Percentiles rank a stretch among this genome's conserved stretches.
phyloP scores from a whole-genome alignment of 1,140 invertebrate genomes.

The Tribolium castaneum region DNA sequence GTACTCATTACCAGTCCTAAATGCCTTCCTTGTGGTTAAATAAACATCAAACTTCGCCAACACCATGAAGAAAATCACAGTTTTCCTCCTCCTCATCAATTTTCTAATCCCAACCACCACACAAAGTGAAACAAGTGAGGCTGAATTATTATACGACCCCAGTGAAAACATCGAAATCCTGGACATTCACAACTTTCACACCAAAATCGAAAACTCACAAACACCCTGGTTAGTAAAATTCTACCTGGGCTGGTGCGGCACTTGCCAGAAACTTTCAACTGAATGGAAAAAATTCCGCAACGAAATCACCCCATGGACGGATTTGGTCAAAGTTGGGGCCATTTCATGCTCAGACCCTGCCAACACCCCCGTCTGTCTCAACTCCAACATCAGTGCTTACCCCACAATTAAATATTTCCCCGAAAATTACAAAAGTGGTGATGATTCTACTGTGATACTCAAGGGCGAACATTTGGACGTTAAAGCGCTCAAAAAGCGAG shows the following conservation, averaged over 20 bases:
- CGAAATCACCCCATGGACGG: not conserved
- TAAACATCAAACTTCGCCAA: no score
- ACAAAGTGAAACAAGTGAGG: not conserved
- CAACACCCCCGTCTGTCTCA: not conserved
- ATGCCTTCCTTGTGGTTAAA: no score
- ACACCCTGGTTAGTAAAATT: not conserved
- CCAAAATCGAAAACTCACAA: not conserved
- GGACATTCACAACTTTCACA: not conserved
- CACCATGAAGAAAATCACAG: not conserved
- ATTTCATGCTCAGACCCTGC: not conserved
- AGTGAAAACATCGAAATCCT: not conserved
- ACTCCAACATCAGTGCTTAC: not conserved
- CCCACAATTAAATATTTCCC: not conserved
- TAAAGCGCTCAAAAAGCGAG: slow-evolving; percentile 52
- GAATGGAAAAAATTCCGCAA: not conserved
- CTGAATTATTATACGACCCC: not conserved
- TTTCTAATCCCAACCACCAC: not conserved
- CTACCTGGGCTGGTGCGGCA: not conserved
- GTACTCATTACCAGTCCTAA: no score
- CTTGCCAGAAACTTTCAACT: not conserved
- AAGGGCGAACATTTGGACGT: slow-evolving; percentile 64
- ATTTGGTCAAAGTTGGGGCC: not conserved
- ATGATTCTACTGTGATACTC: slow-evolving; percentile 68
- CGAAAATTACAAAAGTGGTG: slow-evolving; percentile 61
- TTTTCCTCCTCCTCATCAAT: not conserved